Conservation (phyloP, 2,113 vertebrate genomes). For the Delphinus delphis region DNA sequence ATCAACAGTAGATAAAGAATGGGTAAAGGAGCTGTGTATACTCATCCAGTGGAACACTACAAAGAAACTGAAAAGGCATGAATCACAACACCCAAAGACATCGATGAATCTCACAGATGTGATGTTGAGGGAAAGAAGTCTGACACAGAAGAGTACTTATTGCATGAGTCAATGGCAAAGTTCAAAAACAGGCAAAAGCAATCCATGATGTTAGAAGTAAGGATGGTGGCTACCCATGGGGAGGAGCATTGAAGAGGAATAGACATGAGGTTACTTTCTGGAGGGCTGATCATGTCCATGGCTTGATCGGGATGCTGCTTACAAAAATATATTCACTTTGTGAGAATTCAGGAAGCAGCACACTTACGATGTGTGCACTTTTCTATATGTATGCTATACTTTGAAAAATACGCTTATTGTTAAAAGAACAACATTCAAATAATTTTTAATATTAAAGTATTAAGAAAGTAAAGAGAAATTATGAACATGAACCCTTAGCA, state of each 20-base stretch:
- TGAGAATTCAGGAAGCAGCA: not conserved
- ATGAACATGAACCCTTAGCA: not conserved
- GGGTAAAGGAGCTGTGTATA: not conserved
- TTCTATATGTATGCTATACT: not conserved
- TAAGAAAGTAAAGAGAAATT: conserved; percentile 24
- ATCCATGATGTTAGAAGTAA: not conserved
- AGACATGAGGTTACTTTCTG: not conserved
- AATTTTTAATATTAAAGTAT: not conserved
- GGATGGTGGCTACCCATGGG: not conserved
- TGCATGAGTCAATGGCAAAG: not conserved
- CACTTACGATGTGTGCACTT: not conserved
- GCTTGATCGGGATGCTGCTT: not conserved
- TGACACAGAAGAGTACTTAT: not conserved
- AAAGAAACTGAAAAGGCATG: not conserved
- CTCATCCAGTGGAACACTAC: not conserved
- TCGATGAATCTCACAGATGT: not conserved
- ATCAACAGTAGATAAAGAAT: not conserved
- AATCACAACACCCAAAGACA: not conserved
- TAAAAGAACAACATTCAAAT: not conserved
- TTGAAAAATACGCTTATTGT: not conserved
- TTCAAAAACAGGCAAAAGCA: not conserved
- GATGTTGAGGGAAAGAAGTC: not conserved
- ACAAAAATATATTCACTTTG: not conserved
- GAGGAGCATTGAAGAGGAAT: not conserved
- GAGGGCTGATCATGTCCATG: not conserved